Percentiles rank a stretch among this genome's conserved stretches.
These are phyloP conservation scores for Thecocarcelia acutangulata DNA, from an alignment of 2,888 invertebrate genomes.

Conservation along the genomic window DNA sequence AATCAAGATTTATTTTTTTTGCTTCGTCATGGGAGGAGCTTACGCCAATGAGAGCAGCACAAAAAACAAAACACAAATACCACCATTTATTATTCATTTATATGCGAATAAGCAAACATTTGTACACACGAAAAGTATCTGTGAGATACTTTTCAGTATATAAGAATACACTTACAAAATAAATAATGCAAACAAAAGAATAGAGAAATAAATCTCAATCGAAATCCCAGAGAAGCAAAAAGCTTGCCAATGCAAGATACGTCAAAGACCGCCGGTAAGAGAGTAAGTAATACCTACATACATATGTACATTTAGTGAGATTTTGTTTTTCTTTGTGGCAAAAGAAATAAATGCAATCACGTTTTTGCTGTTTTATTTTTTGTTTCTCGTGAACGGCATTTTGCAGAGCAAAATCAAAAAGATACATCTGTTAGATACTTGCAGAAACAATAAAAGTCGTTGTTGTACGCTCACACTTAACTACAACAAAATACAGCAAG, in stretches of 20 bases:
- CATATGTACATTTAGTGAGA: neutral
- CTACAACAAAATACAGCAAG: slow-evolving; percentile 34
- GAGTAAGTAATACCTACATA: slow-evolving; percentile 26
- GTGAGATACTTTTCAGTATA: slow-evolving; percentile 10
- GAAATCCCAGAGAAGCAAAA: slow-evolving; percentile 7
- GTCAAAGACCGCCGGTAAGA: slow-evolving; percentile 44
- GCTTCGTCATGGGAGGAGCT: slow-evolving; percentile 38
- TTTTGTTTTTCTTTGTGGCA: neutral
- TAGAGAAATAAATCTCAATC: slow-evolving; percentile 27
- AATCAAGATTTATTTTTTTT: slow-evolving; percentile 12
- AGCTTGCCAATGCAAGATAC: slow-evolving; percentile 3
- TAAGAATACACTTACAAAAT: slow-evolving; percentile 7
- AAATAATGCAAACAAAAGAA: neutral
- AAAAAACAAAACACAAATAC: neutral
- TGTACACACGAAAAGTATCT: slow-evolving; percentile 22
- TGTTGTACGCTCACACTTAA: slow-evolving; percentile 54
- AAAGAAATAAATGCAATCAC: slow-evolving; percentile 40
- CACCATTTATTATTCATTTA: slow-evolving; percentile 3
- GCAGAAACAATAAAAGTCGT: slow-evolving; percentile 36
- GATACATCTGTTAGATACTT: slow-evolving; percentile 70
- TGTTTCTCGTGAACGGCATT: neutral
- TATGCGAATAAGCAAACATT: neutral
- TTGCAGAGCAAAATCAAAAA: slow-evolving; percentile 20
- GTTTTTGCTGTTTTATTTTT: slow-evolving; percentile 17
- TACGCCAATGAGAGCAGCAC: neutral